These are phyloP conservation scores for Drepana falcataria DNA, from an alignment of 2,888 invertebrate species.

Conservation along the genomic window DNA sequence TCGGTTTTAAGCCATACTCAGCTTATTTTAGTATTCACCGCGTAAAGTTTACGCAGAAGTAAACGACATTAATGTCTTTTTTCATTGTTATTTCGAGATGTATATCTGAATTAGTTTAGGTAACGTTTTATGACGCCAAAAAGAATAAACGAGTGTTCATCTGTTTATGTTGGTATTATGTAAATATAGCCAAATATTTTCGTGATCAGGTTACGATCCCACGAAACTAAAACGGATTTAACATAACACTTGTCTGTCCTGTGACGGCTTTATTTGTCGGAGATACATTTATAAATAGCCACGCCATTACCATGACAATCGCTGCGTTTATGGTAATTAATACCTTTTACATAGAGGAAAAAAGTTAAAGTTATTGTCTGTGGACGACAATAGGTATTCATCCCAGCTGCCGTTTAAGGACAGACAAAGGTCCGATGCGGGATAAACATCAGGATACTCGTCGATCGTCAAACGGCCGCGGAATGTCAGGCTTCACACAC, in stretches of 20 bases:
- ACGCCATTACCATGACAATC: slow-evolving; percentile 29
- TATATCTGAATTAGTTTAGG: background rate
- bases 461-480: slow-evolving; percentile 59
- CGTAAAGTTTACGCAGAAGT: background rate
- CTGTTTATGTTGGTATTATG: too few species aligned
- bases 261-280: slow-evolving; percentile 12
- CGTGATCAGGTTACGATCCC: too few species aligned
- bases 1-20: background rate
- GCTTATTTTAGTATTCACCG: slow-evolving; percentile 4
- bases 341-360: slow-evolving; percentile 40
- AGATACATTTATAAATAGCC: slow-evolving; percentile 14
- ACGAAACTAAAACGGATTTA: too few species aligned
- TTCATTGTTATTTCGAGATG: background rate
- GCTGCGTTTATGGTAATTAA: slow-evolving; percentile 59
- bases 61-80: background rate
- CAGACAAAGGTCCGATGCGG: slow-evolving; percentile 60
- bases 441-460: slow-evolving; percentile 56
- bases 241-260: background rate
- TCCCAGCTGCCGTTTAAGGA: slow-evolving; percentile 65
- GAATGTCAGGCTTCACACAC: slow-evolving; percentile 37
- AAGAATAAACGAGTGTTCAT: background rate
- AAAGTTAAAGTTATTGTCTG: slow-evolving; percentile 47
- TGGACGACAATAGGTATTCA: slow-evolving; percentile 58
- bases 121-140: background rate
- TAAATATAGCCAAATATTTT: too few species aligned